Evolutionary conservation across 2,888 invertebrate species (phyloP), one percentile per base, ranked within the genome.

Genomic region (Clostera curtula): DNA sequence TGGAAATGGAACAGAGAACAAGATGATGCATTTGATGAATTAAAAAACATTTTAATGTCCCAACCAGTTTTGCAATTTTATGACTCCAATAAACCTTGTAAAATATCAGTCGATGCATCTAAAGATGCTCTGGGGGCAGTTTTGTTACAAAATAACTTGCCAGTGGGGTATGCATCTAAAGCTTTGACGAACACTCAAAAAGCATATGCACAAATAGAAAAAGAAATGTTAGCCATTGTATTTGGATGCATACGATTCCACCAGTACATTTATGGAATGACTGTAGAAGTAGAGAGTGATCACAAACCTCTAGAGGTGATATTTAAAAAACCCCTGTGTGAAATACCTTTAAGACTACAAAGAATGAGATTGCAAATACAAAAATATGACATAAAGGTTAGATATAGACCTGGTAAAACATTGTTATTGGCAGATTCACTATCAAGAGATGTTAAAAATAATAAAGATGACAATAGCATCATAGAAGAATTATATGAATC

Each of bases 151-250:
- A 26, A 31, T 16, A 22, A 19, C 18, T 13, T 32, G 23, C 36
- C 36, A n/a, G 37, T 18, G 7, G 4, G 4, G 4, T 18, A 18
- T 18, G 18, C 18, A 34, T 42, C 36, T 8, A 34, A 31, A 18
- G 27, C 35, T 3, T 17, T 41, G 18, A 37, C 24, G 9, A 28
- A 17, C 13, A 21, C 37, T 10, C 28, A 38, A 24, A 31, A 36
- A 24, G 17, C 16, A n/a, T 36, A 38, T 19, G 36, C 38, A 5
- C 37, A 37, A 25, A 38, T 41, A 1, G 38, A 43, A 26, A 43
- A 38, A 31, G 40, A 43, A 24, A 17, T 40, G 5, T 34, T 26
- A 8, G 40, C 40, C 2, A 24, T 29, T 24, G 34, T 38, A 2
- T 42, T 36, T 18, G 41, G 27, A 4, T 36, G 36, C 12, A 29